A percentile compares a stretch with the other conserved stretches of the same genome.
Conservation (phyloP, 2,113 vertebrate species). For the Xenopus laevis region DNA sequence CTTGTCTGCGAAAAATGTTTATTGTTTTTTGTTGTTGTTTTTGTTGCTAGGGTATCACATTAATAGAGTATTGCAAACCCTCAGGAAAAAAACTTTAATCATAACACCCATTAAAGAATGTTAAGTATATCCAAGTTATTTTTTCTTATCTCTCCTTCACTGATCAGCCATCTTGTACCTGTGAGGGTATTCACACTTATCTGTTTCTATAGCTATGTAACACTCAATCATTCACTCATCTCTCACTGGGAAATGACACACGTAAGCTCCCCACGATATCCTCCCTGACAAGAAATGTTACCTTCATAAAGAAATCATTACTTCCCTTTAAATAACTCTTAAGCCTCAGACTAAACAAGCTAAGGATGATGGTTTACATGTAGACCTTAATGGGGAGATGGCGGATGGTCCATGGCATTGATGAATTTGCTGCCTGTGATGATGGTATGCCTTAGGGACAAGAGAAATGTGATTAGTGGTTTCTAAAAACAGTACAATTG, state of each 20-base stretch:
- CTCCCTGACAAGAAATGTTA: constrained; percentile 10
- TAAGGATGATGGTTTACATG: constrained; percentile 21
- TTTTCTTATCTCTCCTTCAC: constrained; percentile 13
- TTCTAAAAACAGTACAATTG: not conserved
- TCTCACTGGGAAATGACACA: constrained; percentile 24
- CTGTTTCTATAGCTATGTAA: constrained; percentile 20
- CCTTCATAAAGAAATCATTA: constrained; percentile 32
- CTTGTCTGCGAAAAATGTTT: no score
- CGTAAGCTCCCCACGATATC: constrained; percentile 13
- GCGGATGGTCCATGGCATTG: constrained; percentile 26
- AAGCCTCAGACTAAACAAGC: constrained; percentile 42
- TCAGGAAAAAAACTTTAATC: no score
- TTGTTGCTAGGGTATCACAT: no score
- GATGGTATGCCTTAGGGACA: constrained; percentile 27
- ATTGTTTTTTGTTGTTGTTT: no score
- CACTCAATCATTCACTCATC: constrained; percentile 34
- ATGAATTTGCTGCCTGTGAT: constrained; percentile 35
- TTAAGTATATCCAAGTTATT: no score
- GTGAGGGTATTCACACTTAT: constrained; percentile 21
- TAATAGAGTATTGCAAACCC: no score
- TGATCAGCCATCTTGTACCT: not conserved
- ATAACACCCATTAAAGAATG: no score
- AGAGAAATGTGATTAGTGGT: not conserved
- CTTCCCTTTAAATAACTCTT: constrained; percentile 29
- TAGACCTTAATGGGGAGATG: constrained; percentile 18